Base-by-base conservation (phyloP, 1,140 invertebrate species). In the Alviniconcha marisindica region DNA sequence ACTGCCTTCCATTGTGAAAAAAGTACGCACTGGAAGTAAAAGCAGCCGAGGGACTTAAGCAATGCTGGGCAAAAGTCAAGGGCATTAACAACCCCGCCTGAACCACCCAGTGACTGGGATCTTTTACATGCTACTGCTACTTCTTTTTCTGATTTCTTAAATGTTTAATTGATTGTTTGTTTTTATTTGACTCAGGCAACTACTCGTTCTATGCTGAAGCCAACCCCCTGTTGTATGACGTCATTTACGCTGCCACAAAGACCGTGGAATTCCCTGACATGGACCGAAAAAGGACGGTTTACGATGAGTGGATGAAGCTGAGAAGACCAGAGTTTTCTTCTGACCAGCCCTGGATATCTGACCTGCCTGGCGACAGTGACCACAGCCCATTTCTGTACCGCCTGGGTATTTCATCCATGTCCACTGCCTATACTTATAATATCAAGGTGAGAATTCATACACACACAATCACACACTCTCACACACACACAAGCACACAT, bases 351-450 rank as follows among this genome's bases (percentile, higher is more conserved):
- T 78, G 81, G 77, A 48, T 77, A 5, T 54, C 56, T 4, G 56
- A 80, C 71, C 74, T 89, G 14, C 83, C 86, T 74, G 90, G 89
- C 12, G 90, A 91, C 86, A 90, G 90, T 84, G 91, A 92, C 69
- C 90, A 92, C 71, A 88, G 88, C 56, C 87, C 91, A 15, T 92
- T 92, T 84, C 69, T 87, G 18, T 91, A 92, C 83, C 86, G 88
- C 31, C 73, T 92, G 18, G 91, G 91, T n/a, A 86, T 92, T 31
- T 90, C 91, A 18, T 87, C 89, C 28, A 31, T 91, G 21, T 88
- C 89, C 66, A 87, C 90, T 21, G 87, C 87, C n/a, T 91, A 88
- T 80, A 91, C 88, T 18, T 91, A 89, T 84, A 84, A 90, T 77
- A 82, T 87, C 81, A 84, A 88, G 83, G 87, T 90, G 83, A 85